These are phyloP conservation scores for Iphiclides podalirius DNA, from an alignment of 2,888 invertebrate species.

Conservation along the genomic window DNA sequence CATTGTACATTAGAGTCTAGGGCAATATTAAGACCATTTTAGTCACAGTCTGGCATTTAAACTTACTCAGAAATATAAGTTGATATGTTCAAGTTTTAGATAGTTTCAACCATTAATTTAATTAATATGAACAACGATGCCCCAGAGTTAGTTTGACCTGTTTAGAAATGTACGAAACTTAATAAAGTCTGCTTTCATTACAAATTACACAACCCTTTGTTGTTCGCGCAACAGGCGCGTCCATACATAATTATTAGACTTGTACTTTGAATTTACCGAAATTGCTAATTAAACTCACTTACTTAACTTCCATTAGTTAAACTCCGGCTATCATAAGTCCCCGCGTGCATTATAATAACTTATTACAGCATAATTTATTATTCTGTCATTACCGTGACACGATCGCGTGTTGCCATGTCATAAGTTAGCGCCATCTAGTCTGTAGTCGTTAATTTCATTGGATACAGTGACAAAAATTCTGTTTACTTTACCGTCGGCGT, in stretches of 20 bases:
- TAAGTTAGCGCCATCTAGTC: conserved; percentile 64
- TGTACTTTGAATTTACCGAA: conserved; percentile 59
- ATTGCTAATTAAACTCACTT: conserved; percentile 63
- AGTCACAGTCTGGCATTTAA: no score
- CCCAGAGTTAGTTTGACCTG: conserved; percentile 26
- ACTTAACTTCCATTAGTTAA: conserved; percentile 51
- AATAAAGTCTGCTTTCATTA: background rate
- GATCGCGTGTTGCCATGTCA: conserved; percentile 68
- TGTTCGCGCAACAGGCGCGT: conserved; percentile 30
- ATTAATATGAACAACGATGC: no score
- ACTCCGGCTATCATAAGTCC: conserved; percentile 53
- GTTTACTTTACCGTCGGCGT: conserved; percentile 61
- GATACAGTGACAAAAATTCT: conserved; percentile 78
- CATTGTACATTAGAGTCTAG: no score
- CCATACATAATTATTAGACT: conserved; percentile 33
- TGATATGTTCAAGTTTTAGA: no score
- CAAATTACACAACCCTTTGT: conserved; percentile 56
- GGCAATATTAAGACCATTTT: no score
- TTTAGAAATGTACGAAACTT: background rate
- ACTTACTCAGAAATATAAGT: no score
- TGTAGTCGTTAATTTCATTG: conserved; percentile 70
- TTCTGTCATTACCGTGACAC: conserved; percentile 75
- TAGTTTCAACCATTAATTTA: no score
- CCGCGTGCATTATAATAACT: conserved; percentile 72
- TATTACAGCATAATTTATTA: conserved; percentile 79